Percentiles rank a stretch among this genome's conserved stretches.
These are phyloP conservation scores for Anas acuta DNA, from an alignment of 2,797 vertebrate species.

Conservation along the genomic window DNA sequence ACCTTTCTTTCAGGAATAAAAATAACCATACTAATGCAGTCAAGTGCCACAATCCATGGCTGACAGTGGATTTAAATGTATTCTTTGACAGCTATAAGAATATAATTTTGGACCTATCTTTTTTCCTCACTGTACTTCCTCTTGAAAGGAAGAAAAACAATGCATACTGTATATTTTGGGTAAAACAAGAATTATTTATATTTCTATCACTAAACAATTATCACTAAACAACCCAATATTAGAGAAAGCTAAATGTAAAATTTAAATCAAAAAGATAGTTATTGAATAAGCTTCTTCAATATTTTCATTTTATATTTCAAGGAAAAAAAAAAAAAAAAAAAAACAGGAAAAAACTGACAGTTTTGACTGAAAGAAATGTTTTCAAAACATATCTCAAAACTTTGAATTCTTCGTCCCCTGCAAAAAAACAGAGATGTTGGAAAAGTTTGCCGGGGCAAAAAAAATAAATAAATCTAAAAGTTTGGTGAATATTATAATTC, in stretches of 20 bases:
- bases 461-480: neutral
- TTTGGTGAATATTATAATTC: neutral
- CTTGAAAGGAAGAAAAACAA: neutral
- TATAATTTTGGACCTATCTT: neutral
- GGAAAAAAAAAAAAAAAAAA: neutral
- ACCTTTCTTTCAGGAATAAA: constrained; percentile 46
- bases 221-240: neutral
- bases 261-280: neutral
- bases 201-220: neutral
- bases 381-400: neutral
- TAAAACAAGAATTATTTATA: neutral
- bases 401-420: neutral
- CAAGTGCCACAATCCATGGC: neutral
- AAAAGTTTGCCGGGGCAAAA: neutral
- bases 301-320: neutral
- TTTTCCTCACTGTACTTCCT: neutral
- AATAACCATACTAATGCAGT: constrained; percentile 32
- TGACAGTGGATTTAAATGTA: constrained; percentile 13
- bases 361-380: neutral
- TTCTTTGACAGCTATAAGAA: neutral
- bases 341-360: neutral
- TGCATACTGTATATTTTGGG: neutral
- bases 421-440: neutral
- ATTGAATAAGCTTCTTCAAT: neutral
- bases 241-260: neutral